A percentile compares a stretch with the other conserved stretches of the same genome.
Evolutionary conservation across 35 echinoderm and acorn worm species (phyloP).

Genomic region (Patiria miniata): DNA sequence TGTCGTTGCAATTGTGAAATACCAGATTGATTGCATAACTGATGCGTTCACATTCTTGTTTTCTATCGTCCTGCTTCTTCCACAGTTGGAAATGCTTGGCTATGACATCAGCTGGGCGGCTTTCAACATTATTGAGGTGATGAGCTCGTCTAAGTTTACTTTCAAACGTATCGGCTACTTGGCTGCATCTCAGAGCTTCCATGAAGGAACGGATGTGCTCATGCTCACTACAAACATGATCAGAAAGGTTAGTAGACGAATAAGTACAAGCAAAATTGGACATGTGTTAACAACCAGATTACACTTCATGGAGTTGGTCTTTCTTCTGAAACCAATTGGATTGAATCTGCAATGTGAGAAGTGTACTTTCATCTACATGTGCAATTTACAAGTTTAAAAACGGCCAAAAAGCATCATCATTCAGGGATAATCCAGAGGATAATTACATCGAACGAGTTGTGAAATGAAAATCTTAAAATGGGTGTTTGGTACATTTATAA

Average conservation of each 20-base stretch:
- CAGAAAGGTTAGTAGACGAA: conserved; percentile 75
- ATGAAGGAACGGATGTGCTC: conserved; percentile 97
- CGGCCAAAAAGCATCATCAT: too few relatives aligned
- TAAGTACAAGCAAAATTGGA: too few relatives aligned
- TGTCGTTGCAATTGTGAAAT: too few relatives aligned
- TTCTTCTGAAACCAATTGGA: background rate
- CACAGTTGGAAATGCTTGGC: conserved; percentile 86
- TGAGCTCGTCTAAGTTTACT: conserved; percentile 99
- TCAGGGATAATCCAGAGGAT: too few relatives aligned
- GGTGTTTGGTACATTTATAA: too few relatives aligned
- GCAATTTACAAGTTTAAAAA: too few relatives aligned
- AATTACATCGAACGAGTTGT: too few relatives aligned
- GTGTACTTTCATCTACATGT: too few relatives aligned
- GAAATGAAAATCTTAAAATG: too few relatives aligned
- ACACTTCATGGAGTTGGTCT: background rate
- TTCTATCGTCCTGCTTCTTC: background rate
- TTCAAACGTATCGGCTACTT: conserved; percentile 95
- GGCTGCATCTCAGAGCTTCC: conserved; percentile 96
- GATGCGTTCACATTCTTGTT: too few relatives aligned
- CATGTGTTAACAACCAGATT: background rate
- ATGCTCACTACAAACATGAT: conserved; percentile 99
- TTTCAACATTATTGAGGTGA: conserved; percentile 98
- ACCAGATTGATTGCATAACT: too few relatives aligned
- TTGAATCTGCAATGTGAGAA: too few relatives aligned
- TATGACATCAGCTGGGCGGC: conserved; percentile 99